Conservation (phyloP, 2,797 vertebrate genomes). For the Chelonia mydas region DNA sequence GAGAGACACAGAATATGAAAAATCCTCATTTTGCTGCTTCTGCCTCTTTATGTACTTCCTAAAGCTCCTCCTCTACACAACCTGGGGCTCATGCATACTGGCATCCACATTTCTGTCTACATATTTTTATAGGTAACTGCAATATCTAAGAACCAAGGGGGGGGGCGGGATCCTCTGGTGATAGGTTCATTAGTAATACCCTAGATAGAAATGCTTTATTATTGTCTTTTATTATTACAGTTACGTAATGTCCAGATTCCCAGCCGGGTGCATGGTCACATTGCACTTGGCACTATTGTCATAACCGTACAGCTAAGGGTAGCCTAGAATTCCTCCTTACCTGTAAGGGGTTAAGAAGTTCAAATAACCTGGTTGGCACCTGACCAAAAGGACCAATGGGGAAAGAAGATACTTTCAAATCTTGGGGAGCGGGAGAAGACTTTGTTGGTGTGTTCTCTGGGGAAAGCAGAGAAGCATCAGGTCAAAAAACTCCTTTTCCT, state of each 20-base stretch:
- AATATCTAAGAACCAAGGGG: background rate
- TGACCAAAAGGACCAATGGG: too few species aligned
- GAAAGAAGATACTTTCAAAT: too few species aligned
- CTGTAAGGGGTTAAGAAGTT: too few species aligned
- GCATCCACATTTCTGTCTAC: conserved; percentile 1
- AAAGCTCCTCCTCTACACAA: background rate
- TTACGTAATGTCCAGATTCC: conserved; percentile 2
- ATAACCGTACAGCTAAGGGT: too few species aligned
- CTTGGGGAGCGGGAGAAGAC: too few species aligned
- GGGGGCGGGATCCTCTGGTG: conserved; percentile 18
- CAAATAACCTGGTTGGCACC: too few species aligned
- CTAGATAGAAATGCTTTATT: conserved; percentile 32
- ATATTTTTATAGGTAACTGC: conserved; percentile 8
- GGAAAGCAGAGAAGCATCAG: too few species aligned
- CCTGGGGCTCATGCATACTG: background rate
- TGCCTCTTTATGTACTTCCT: conserved; percentile 4
- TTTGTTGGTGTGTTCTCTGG: too few species aligned
- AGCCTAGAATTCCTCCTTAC: too few species aligned
- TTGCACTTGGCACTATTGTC: background rate
- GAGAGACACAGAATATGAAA: background rate
- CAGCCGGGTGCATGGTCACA: background rate
- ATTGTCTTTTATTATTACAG: background rate
- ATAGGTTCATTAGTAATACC: conserved; percentile 21
- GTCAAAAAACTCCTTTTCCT: too few species aligned
- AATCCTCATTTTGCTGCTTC: background rate